Conservation (phyloP, 1,140 invertebrate genomes). For the Arion vulgaris region DNA sequence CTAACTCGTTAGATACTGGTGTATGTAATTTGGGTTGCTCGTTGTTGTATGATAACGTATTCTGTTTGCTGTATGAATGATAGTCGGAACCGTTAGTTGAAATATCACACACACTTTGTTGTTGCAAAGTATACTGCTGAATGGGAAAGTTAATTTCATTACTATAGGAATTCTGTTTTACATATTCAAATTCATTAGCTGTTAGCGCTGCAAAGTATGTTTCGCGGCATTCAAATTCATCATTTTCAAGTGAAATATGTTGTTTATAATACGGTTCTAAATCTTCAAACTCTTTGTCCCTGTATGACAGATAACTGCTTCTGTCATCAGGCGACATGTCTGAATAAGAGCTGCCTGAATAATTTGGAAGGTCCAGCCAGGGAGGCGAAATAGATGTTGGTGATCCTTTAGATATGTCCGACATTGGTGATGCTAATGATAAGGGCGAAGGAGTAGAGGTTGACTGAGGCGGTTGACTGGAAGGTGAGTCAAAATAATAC, state of each 20-base stretch:
- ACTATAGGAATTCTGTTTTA: not conserved
- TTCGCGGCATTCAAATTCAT: not conserved
- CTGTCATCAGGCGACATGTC: not conserved
- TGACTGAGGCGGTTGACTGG: not conserved
- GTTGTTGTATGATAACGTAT: not conserved
- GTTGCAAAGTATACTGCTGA: not conserved
- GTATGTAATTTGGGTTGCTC: not conserved
- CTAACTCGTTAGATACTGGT: conserved; percentile 7
- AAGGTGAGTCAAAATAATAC: not conserved
- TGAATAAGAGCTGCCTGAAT: not conserved
- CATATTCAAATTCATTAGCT: not conserved
- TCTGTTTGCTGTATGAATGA: not conserved
- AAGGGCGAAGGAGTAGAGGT: not conserved
- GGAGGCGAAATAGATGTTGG: not conserved
- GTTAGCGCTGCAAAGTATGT: not conserved
- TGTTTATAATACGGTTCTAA: not conserved
- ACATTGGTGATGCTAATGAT: not conserved
- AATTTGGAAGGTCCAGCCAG: not conserved
- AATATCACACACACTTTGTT: not conserved
- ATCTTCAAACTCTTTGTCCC: not conserved
- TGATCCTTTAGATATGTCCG: not conserved
- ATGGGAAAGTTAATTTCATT: not conserved
- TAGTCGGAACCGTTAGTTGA: not conserved
- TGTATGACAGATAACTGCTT: not conserved
- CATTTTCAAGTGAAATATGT: not conserved